Evolutionary conservation across 2,888 invertebrate genomes (phyloP), one percentile per base, ranked within the genome.

Genomic region (Epirrhoe alternata): DNA sequence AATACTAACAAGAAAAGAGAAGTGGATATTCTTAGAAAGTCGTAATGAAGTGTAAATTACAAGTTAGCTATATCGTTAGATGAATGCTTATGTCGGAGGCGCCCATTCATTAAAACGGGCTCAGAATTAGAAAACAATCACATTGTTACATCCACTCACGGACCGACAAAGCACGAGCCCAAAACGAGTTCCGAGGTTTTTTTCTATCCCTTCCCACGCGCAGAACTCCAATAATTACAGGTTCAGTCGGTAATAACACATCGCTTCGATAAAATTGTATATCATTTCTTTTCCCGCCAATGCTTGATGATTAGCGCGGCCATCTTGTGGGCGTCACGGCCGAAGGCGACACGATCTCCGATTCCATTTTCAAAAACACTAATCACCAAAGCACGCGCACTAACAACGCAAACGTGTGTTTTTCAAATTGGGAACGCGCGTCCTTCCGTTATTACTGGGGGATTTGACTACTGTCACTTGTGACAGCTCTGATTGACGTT

Each of bases 241-340:
- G 91, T 90, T 92, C 84, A 85, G 85, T 80, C 80, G 42, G 87
- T 93, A 93, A 93, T 93, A 92, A 93, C 90, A 92, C 87, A 91
- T 92, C 90, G 88, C 90, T 88, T 88, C 90, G 90, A 90, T 92
- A 88, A 92, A 92, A 92, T 91, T 91, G 91, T 92, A 91, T 92
- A 93, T 92, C 91, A 92, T 91, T 92, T 86, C 82, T 85, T 86
- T 88, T 88, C 90, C 90, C 88, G 91, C 86, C 88, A 87, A 87
- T 87, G 85, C 86, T 81, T 78, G 83, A 84, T 90, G 92, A 92
- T 92, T 92, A 92, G 89, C 85, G 87, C 91, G 85, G 92, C 93
- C 93, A 93, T 93, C 86, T 93, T 93, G 92, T 88, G 89, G 93
- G 93, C 92, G 92, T 82, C 78, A 81, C 85, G 85, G 86, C 92